phyloP scores from a whole-genome alignment of 2,113 vertebrate species.

The Abramis brama region DNA sequence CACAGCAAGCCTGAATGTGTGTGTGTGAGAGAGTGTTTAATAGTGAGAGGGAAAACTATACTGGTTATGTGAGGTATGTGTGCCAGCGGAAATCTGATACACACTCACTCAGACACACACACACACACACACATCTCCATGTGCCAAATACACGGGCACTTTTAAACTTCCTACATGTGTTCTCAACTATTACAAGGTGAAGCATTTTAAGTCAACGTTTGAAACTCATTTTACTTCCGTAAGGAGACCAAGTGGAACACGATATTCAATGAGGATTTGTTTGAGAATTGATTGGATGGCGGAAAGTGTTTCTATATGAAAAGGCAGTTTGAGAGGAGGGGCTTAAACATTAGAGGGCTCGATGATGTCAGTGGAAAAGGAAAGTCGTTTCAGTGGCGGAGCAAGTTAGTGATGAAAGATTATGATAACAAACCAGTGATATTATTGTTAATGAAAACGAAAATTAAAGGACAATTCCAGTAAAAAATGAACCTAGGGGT shows the following conservation, averaged over 20 bases:
- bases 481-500: too few relatives aligned
- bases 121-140: neutral
- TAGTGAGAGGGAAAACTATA: constrained; percentile 35
- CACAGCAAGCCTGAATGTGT: constrained; percentile 10
- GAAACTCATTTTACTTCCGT: neutral
- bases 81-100: constrained; percentile 21
- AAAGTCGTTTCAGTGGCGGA: neutral
- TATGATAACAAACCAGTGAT: neutral
- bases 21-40: constrained; percentile 15
- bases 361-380: neutral
- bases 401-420: neutral
- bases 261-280: neutral
- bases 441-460: neutral
- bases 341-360: neutral
- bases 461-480: too few relatives aligned
- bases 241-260: neutral
- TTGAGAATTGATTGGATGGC: neutral
- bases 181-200: neutral
- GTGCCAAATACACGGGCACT: constrained; percentile 9
- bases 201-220: neutral
- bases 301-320: neutral
- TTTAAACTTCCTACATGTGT: constrained; percentile 13
- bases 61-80: constrained; percentile 40
- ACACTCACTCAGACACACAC: constrained; percentile 1
- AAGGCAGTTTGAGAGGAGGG: neutral